Base-by-base conservation (phyloP, 2,888 invertebrate genomes). In the Thyatira batis region DNA sequence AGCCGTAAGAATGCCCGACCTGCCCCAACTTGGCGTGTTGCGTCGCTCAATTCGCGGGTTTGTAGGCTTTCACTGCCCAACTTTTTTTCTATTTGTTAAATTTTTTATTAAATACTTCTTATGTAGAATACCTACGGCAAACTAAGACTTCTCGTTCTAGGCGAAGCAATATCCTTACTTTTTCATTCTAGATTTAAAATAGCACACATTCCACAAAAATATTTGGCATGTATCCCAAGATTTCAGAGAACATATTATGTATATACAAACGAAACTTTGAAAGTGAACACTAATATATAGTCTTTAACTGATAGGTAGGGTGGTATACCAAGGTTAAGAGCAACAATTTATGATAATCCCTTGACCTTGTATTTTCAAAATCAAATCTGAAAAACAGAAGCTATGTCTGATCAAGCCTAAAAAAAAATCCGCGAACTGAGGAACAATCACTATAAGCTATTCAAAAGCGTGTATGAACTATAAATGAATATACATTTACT, bases 1-100 rank as follows among this genome's bases (percentile, higher is more conserved):
- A 80, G 78, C 78, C 79, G 76, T 80, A 82, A 72, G 73, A 82
- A 75, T 73, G 73, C 76, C 72, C 80, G 85, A 87, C 83, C 87
- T 86, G 79, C 82, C 84, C 74, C 73, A 85, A 86, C 80, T 69
- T 73, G 73, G 63, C 73, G 67, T 69, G 71, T 72, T 62, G 61
- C 67, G 53, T 56, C 60, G 63, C 65, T 61, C 62, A 58, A 60
- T 61, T 60, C 61, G 59, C 60, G 59, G 27, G 65, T 63, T 67
- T 67, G 63, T 67, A 72, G 66, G 73, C 73, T 76, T 78, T 75
- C 73, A 68, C 62, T 53, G 60, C 49, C 52, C 60, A 54, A 58
- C 39, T 39, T 39, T 39, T 39, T 13, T 54, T 51, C 57, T 60
- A 60, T 60, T 58, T 61, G 59, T 61, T 65, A 56, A 56, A 59